Evolutionary conservation across 2,888 invertebrate species (phyloP), one percentile per base, ranked within the genome.

Genomic region (Steinernema carpocapsae): DNA sequence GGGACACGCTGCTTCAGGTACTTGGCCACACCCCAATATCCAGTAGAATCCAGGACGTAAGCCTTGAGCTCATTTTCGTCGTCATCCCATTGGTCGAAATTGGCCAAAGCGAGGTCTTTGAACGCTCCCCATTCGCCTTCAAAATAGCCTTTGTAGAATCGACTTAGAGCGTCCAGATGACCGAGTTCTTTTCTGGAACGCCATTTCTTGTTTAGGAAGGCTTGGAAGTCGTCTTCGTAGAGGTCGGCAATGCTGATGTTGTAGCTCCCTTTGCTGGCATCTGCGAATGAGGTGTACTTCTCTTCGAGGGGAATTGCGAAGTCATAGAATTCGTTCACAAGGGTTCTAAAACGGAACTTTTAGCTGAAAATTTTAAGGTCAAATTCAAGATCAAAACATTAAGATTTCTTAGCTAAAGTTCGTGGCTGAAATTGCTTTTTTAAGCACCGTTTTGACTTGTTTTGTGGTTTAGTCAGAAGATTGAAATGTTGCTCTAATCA

Each of bases 71-170:
- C 79, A 0, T 77, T 79, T 37, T 83, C 83, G 7, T 79, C 76
- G 56, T 86, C 85, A 26, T 85, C 80, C 85, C 85, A 85, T 48
- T 81, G 77, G 43, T 78, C 80, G 22, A 84, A 72, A 46, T 85
- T 85, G n/a, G 78, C 79, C 22, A 84, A 77, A 70, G 83, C 81
- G 72, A 84, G 76, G 82, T 84, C 74, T 73, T 78, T 75, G 52
- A 48, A 29, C 19, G 85, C 82, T 14, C 83, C 83, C 84, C 85
- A 85, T 73, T 85, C 85, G 59, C 83, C 82, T 72, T 85, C 85
- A 79, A 84, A 85, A 70, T 84, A 85, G 10, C 81, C 78, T 46
- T 79, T 74, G 76, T 81, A 86, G 6, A 82, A 78, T 26, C 81
- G 74, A n/a, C 82, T 78, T 3, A 85, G 70, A 0, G 83, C 81